Base-by-base conservation (phyloP, 1,140 invertebrate species). In the Condylostylus longicornis region DNA sequence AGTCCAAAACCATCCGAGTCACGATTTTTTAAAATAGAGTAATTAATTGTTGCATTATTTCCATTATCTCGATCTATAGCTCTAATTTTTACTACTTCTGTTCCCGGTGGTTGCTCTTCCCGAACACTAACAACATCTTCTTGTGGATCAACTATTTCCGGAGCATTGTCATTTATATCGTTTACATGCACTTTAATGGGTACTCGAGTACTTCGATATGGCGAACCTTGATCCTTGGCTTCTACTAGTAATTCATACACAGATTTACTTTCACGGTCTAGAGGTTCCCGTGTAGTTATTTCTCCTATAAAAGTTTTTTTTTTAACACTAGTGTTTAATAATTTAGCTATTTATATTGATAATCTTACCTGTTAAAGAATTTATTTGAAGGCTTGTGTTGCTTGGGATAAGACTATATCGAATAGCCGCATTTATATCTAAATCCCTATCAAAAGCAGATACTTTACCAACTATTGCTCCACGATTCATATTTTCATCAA, bases 101-200 rank as follows among this genome's bases (percentile, higher is more conserved):
- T 70, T 10, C 82, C 81, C 8, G 80, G 72, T 19, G 82, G 79
- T 46, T 88, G 83, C 58, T 89, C 84, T 62, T 90, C 86, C 28
- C 85, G 69, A 8, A 90, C 81, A 47, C 83, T 83, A 2, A 91
- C 76, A 5, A 85, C 75, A 54, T 86, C 81, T 55, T 87, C 82
- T 50, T 81, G 74, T 5, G 84, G 86, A 60, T 89, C 83, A 20
- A 87, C 72, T 38, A 93, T 86, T 58, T 81, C 74, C 9, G 86
- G 86, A 7, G 78, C 70, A 63, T 94, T 93, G 62, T 95, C 89
- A 58, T 95, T 95, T 4, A 86, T 75, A 58, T 94, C 89, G 12
- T 73, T 69, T 3, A 87, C 75, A 39, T 68, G 65, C 1, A 95
- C 72, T 44, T 74, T 68, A 32, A 94, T 63, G 5, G 76, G 67